Evolutionary conservation across 1,140 invertebrate species (phyloP), one percentile per base, ranked within the genome.

Genomic region (Pygmarrhopalites habei): DNA sequence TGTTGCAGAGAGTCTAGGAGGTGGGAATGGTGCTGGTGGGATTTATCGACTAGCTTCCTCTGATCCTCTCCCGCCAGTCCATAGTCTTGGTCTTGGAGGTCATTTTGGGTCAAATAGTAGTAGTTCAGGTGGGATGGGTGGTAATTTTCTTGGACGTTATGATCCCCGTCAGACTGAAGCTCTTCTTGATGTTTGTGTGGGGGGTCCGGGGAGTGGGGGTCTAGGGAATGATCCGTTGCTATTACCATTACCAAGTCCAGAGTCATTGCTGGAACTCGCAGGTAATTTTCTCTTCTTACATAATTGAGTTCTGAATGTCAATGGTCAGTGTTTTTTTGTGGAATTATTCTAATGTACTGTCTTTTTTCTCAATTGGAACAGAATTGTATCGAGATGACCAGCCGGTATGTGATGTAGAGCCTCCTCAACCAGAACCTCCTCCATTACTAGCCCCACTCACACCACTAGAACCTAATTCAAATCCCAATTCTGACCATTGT

Each of bases 361-460:
- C n/a, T n/a, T n/a, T n/a, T n/a, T n/a, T n/a, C n/a, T n/a, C n/a
- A n/a, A n/a, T n/a, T n/a, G n/a, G n/a, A n/a, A n/a, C n/a, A 12
- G 69, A 71, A 62, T 35, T 71, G 12, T 71, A 71, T 46, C 69
- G 69, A 43, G 69, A 71, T 59, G 69, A 71, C 49, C 62, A 65
- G 25, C 66, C 69, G 39, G 66, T 63, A 26, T 60, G 66, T 64
- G 69, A 71, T 58, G 62, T 71, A 51, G 69, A 71, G 32, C 46
- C 60, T 28, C 64, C 66, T 5, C 69, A 68, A 62, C 69, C 69
- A 53, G 69, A 71, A 23, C 69, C 69, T 7, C 69, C 69, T 26
- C 69, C 69, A 65, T 47, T 71, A 32, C 64, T 71, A 21, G 69
- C 69, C 23, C 64, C 69, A 58, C 69, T 71, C 1, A 71, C 69